Evolutionary conservation across 1,140 invertebrate genomes (phyloP), one percentile per base, ranked within the genome.

Genomic region (Drosophila watanabei): DNA sequence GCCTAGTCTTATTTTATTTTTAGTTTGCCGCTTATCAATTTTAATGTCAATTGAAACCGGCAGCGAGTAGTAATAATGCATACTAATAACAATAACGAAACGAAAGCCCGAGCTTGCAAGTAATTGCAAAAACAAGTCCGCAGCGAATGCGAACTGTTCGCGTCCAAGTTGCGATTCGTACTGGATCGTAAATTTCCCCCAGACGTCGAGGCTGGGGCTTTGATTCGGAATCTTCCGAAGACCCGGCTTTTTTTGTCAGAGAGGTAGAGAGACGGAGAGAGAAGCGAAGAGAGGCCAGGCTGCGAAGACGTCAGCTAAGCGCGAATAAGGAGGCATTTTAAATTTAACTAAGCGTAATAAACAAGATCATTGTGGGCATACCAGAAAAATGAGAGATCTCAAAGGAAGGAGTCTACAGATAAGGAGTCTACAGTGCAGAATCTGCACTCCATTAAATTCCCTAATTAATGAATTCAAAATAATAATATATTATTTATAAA

Each of bases 1-100:
- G 64, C 51, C 69, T 52, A 71, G 81, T 46, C 52, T 56, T 56
- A 48, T 65, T 81, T 79, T 81, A 70, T 76, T 82, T 79, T 69
- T 58, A 71, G 63, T 88, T 79, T 81, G 81, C 65, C 65, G 85
- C 73, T 88, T 89, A 89, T 89, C 82, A 89, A 85, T 79, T 79
- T 81, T 80, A 85, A 85, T 88, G 76, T 87, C 80, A 87, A 80
- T 80, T 79, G 73, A 69, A 75, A 59, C 80, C 73, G 68, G 68
- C 75, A 75, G 57, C 73, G 69, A 37, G 57, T 51, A 73, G 56
- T 59, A 69, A 64, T 75, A 82, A 80, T 43, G 49, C 35, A 37
- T 61, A 77, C 57, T 64, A 79, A 65, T 66, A 80, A 80, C 51
- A 82, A 58, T 52, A 80, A 63, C 37, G 65, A 56, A 59, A 16